Base-by-base conservation (phyloP, 2,113 vertebrate species). In the Sander vitreus region DNA sequence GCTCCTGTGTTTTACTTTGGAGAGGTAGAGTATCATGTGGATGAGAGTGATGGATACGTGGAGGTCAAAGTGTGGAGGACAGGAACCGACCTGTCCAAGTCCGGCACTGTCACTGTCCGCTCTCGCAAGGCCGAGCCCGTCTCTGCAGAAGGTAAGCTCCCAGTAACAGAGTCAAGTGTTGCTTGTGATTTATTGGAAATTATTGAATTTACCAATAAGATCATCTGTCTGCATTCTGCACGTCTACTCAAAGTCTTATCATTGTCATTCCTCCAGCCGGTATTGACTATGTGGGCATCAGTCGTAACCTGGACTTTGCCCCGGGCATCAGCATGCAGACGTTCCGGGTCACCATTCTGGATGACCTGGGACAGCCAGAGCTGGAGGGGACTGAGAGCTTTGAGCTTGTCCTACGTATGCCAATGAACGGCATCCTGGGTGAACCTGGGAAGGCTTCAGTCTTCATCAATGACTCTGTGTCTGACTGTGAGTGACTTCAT, bases 1-100 rank as follows among this genome's bases (percentile, higher is more conserved):
- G 98, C 97, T 45, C 98, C 98, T 3, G 80, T 94, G 19, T 97
- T 99, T 91, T 97, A 97, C 93, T 99, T 99, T 27, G 96, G 96
- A 0, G 94, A 94, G 5, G 58, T 90, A 2, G 91, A 95, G 51
- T 97, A 98, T 85, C 92, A 93, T 0, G 96, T 97, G 50, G 98
- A 98, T 3, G 98, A 99, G 91, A 97, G 96, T 9, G 95, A 96
- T 0, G 96, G 96, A 54, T 91, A 94, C 0, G 81, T 98, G 69
- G 96, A 99, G 68, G 95, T 98, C 8, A 92, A 9, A 54, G 96
- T 99, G 45, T 97, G 97, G 97, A 96, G 98, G 81, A 95, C 94
- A 0, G 98, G 98, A 45, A 96, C 96, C 0, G 98, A 99, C 74
- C 95, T 99, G 13, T 97, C 98, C 71, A 96, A 93, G 89, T 50